Base-by-base conservation (phyloP, 2,888 invertebrate genomes). In the Pristionchus mayeri region DNA sequence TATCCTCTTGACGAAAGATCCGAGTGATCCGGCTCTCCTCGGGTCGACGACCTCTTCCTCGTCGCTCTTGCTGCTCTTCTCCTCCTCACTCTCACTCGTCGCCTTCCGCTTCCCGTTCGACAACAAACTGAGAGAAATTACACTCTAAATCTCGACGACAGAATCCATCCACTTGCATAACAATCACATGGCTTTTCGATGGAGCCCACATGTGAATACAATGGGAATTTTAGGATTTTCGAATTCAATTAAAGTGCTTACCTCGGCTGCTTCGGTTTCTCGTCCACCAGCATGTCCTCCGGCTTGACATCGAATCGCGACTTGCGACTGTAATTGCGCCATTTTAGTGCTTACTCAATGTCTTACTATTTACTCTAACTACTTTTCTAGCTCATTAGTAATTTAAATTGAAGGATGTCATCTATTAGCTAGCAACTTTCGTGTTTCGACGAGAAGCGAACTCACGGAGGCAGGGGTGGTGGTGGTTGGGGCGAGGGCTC, bases 71-170 rank as follows among this genome's bases (percentile, higher is more conserved):
- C 48, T 40, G 27, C 27, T 52, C 0, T 7, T 78, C 40, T 60
- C 81, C 27, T 60, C 80, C 24, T 63, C n/a, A 2, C 37, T 48
- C n/a, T 48, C 78, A 9, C n/a, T 27, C 57, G 40, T 27, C 30
- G 63, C 63, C 48, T 82, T 80, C 24, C 80, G 21, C 63, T 82
- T 82, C 18, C 81, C 63, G 21, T 44, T 82, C 63, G 63, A 11
- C 16, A 27, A 18, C 63, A 44, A 16, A 63, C 81, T 57, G 37
- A 27, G 21, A 11, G 63, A 60, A 16, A n/a, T 24, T 11, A 60
- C n/a, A 18, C 18, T 11, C 24, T 11, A n/a, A 52, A 52, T 52
- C 11, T 11, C 18, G 52, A 52, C 18, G 11, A 52, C 18, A 16
- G n/a, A 52, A 16, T 18, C 13, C 18, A 52, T 18, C 11, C 18